Evolutionary conservation across 2,888 invertebrate species (phyloP), one percentile per base, ranked within the genome.

Genomic region (Conchocele bisecta): DNA sequence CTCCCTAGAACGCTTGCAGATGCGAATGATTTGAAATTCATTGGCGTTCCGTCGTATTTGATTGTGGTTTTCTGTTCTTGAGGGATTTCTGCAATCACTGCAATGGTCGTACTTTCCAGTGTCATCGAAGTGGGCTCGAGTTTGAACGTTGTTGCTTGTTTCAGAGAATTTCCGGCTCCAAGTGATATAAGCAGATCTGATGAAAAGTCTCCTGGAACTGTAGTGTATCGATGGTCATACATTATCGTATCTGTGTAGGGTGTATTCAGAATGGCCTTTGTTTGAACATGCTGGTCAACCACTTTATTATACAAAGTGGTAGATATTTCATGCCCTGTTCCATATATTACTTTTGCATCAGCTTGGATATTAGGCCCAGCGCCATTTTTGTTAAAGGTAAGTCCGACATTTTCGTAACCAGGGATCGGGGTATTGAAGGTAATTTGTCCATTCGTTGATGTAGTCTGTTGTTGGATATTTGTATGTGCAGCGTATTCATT

Each of bases 191-290:
- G 24, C 0, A 66, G 9, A 6, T 48, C 31, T 31, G 65, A 57
- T 5, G 35, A 57, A 50, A 71, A 66, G 24, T 60, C 50, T n/a
- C 29, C 28, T 28, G 51, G 48, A 15, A 56, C 24, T n/a, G 66
- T 61, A 37, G 20, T 66, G n/a, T 56, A 39, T n/a, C 31, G 17
- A 7, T 66, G 42, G 11, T 72, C 61, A 44, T 66, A 57, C n/a
- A n/a, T n/a, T n/a, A n/a, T n/a, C n/a, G n/a, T n/a, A 13, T 75
- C 63, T 11, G 63, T 61, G 28, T 61, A 75, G 0, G 75, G 75
- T 5, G 66, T 61, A 48, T 53, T 35, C 7, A 75, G 33, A 33
- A n/a, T 44, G 29, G 59, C 69, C 33, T 58, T 70, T 46, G 70
- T 63, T 17, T 66, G 54, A 24, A 75, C 31, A 33, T 48, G 44